A percentile compares a stretch with the other conserved stretches of the same genome.
These are phyloP conservation scores for Mayetiola destructor DNA, from an alignment of 2,888 invertebrate species.

Conservation along the genomic window DNA sequence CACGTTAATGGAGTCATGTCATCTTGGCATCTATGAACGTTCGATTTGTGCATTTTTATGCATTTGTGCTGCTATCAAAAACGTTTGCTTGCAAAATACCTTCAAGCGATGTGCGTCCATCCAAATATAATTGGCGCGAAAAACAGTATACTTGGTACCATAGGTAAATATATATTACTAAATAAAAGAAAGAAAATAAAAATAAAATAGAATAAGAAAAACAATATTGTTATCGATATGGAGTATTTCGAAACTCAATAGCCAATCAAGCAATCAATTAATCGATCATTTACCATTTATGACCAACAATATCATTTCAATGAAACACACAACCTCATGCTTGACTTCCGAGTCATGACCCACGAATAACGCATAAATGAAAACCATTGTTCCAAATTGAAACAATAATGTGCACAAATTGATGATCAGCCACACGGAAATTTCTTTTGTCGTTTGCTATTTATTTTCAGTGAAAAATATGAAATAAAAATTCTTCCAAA, in stretches of 20 bases:
- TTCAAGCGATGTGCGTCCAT: slow-evolving; percentile 6
- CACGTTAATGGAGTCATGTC: too few species aligned
- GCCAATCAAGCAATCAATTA: neutral
- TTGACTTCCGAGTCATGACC: neutral
- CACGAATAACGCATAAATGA: neutral
- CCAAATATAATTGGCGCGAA: neutral
- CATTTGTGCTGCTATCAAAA: neutral
- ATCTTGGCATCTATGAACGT: too few species aligned
- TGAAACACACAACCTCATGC: neutral
- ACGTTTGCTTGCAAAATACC: neutral
- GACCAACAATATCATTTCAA: neutral
- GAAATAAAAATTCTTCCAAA: neutral
- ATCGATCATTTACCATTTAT: neutral
- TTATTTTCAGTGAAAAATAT: neutral
- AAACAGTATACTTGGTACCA: slow-evolving; percentile 1
- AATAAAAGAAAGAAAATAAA: neutral
- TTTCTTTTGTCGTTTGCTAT: neutral
- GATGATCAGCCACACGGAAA: neutral
- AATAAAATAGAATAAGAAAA: neutral
- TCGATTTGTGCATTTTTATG: neutral
- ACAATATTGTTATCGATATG: too few species aligned
- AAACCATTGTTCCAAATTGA: neutral
- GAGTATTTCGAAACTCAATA: too few species aligned
- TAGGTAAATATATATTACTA: neutral
- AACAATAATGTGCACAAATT: neutral